phyloP scores from a whole-genome alignment of 2,797 vertebrate genomes.

The Alca torda region DNA sequence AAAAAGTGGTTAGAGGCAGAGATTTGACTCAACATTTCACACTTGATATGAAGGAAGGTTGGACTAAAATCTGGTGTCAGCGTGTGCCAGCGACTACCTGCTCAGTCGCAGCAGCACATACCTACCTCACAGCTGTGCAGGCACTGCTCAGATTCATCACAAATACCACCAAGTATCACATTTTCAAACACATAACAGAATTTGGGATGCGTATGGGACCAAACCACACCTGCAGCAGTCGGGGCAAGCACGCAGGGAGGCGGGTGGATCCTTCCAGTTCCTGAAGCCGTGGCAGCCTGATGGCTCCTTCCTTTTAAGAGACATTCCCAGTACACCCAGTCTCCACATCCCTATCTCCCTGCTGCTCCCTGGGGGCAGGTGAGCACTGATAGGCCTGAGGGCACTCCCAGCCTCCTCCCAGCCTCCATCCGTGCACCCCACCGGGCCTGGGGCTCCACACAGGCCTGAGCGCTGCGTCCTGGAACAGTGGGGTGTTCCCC shows the following conservation, averaged over 20 bases:
- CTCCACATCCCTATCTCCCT: neutral
- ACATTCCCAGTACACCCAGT: neutral
- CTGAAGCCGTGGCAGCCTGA: accelerated
- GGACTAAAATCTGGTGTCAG: neutral
- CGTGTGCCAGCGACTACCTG: neutral
- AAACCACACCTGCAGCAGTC: accelerated
- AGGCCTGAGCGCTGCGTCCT: neutral
- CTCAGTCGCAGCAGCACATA: neutral
- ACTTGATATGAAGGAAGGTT: accelerated
- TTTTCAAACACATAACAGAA: neutral
- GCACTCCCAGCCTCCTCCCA: no score
- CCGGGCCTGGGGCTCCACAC: neutral
- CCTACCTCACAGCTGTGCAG: neutral
- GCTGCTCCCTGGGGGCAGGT: no score
- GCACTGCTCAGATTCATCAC: neutral
- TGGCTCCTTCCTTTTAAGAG: neutral
- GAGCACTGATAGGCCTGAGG: neutral
- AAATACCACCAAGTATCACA: neutral
- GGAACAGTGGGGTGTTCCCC: neutral
- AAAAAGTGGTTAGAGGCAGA: neutral
- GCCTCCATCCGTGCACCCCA: neutral
- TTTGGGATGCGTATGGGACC: neutral
- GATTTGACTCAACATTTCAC: neutral
- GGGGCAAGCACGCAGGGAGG: accelerated
- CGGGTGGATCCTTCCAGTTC: accelerated